Base-by-base conservation (phyloP, 2,888 invertebrate genomes). In the Sisyra nigra region DNA sequence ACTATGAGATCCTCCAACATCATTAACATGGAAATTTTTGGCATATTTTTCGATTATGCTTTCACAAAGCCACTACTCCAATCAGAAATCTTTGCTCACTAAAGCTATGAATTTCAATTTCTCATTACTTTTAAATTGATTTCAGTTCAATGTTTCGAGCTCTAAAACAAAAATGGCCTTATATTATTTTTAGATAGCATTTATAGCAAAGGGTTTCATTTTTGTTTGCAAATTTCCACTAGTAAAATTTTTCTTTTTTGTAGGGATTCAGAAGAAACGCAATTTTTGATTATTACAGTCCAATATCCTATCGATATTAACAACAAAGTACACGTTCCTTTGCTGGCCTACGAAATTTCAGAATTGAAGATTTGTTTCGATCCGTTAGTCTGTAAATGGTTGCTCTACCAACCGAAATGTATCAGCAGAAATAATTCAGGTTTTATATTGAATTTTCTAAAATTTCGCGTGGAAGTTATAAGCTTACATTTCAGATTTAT, bases 321-420 rank as follows among this genome's bases (percentile, higher is more conserved):
- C 13, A 50, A 54, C 32, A 66, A 67, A 49, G 54, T 57, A 14
- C 66, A 69, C 54, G 63, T 69, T 3, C 59, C 70, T 0, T 56
- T 72, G 33, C 41, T 70, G n/a, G 58, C 66, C 2, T 65, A 70
- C 47, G 63, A 65, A 53, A 48, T 70, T 7, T 61, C 66, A 46
- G 66, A 71, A 53, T 66, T 69, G 45, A 59, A 65, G 48, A 59
- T 70, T 31, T 69, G 69, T 29, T 53, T 78, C 1, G 80, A 80
- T 57, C 80, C 80, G 0, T 58, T 80, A n/a, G 55, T 80, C 9
- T 66, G 73, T 41, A 64, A 69, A 33, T 80, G 76, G 73, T 57
- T 80, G n/a, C 62, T 72, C 1, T 80, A 80, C 56, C 60, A 61
- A 37, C 61, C 61, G 45, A 50, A 49, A 19, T 19, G 11, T 8